These are phyloP conservation scores for Eurypyga helias DNA, from an alignment of 2,113 vertebrate genomes.

Conservation along the genomic window DNA sequence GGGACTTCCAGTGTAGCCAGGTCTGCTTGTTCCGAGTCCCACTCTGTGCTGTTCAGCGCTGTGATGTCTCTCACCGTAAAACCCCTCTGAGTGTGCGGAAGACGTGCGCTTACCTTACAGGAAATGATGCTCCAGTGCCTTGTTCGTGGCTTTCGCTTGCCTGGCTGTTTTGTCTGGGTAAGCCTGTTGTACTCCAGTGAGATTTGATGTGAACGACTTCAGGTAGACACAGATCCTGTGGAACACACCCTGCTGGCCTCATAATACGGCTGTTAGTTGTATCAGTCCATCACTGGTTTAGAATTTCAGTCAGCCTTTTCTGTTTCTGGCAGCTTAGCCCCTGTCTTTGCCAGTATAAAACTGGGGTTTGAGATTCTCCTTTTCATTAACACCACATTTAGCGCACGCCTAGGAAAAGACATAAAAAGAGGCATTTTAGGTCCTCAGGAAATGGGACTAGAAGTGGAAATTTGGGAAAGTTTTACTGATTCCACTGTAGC, in stretches of 20 bases:
- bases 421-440: not conserved
- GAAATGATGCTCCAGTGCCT: not conserved
- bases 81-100: not conserved
- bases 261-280: too few species aligned
- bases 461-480: not conserved
- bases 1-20: not conserved
- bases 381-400: not conserved
- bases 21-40: not conserved
- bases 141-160: not conserved
- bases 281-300: not conserved
- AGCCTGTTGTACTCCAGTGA: not conserved
- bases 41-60: not conserved
- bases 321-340: not conserved
- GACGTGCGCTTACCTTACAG: accelerated
- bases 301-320: not conserved
- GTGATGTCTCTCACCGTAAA: not conserved
- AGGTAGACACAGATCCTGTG: too few species aligned
- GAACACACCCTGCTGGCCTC: too few species aligned
- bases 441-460: not conserved
- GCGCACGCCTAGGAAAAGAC: not conserved
- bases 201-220: not conserved
- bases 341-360: not conserved
- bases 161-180: not conserved
- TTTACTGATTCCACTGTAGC: not conserved
- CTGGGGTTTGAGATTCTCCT: not conserved